Conservation (phyloP, 2,797 vertebrate genomes). For the Gymnothorax reevesii region DNA sequence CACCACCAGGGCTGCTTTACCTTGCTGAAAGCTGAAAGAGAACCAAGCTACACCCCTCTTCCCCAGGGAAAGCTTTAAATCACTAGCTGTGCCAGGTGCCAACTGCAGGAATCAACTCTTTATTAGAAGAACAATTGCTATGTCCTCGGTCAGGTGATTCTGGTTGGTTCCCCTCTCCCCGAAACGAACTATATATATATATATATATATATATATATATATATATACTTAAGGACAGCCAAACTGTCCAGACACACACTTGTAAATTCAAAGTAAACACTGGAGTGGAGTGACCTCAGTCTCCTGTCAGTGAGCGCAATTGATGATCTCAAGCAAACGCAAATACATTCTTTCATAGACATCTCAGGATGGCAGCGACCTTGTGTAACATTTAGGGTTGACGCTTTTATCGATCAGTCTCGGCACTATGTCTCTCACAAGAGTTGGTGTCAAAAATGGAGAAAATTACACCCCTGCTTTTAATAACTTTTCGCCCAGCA, state of each 20-base stretch:
- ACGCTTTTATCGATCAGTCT: conserved; percentile 55
- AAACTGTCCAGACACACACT: conserved; percentile 40
- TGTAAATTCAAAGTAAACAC: conserved; percentile 48
- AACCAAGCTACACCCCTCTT: not conserved
- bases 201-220: not conserved
- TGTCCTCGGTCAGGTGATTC: not conserved
- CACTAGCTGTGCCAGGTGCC: not conserved
- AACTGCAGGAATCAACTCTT: conserved; percentile 5
- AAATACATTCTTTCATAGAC: conserved; percentile 52
- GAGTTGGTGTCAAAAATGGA: conserved; percentile 2
- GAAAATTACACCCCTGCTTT: conserved; percentile 14
- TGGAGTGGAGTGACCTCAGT: conserved; percentile 44
- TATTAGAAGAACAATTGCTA: not conserved
- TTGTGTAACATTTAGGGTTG: conserved; percentile 53
- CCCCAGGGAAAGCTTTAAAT: conserved; percentile 6
- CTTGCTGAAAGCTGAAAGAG: not conserved
- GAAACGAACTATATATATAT: not conserved
- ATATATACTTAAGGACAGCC: conserved; percentile 18
- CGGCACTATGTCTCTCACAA: conserved; percentile 26
- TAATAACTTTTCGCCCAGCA: conserved; percentile 7
- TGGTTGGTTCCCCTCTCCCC: not conserved
- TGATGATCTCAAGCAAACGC: conserved; percentile 37
- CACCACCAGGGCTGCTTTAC: not conserved
- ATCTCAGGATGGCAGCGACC: conserved; percentile 55
- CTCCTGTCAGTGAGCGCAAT: conserved; percentile 40